These are phyloP conservation scores for Pseudotriccus pelzelni DNA, from an alignment of 2,797 vertebrate genomes.

Conservation along the genomic window DNA sequence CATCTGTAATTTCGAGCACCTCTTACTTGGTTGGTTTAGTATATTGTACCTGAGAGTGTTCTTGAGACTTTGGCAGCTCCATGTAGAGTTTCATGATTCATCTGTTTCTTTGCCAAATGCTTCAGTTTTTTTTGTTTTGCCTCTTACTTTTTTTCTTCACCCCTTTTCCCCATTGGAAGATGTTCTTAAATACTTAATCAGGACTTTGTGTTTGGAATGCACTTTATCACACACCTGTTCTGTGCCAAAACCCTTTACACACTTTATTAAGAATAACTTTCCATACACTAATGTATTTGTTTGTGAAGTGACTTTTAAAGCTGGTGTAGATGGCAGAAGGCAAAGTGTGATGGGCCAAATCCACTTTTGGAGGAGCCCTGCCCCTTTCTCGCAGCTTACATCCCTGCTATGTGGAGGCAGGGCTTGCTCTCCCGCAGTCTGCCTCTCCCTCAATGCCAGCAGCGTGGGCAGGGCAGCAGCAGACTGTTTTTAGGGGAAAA, in stretches of 20 bases:
- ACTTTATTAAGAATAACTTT: conserved; percentile 62
- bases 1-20: conserved; percentile 57
- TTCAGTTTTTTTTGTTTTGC: conserved; percentile 15
- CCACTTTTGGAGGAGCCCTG: background rate
- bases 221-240: conserved; percentile 72
- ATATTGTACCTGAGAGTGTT: conserved; percentile 70
- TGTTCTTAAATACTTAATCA: conserved; percentile 71
- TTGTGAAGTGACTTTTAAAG: conserved; percentile 61
- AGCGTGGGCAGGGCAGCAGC: fast-evolving
- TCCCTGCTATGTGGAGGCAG: background rate
- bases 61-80: conserved; percentile 61
- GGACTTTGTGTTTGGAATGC: conserved; percentile 65
- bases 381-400: background rate
- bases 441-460: background rate
- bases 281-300: conserved; percentile 52
- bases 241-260: conserved; percentile 67
- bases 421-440: background rate
- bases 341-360: background rate
- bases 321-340: background rate
- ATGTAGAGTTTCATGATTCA: conserved; percentile 61
- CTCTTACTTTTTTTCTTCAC: background rate
- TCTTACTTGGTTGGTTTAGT: conserved; percentile 69
- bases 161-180: conserved; percentile 52
- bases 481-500: background rate
- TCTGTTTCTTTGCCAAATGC: conserved; percentile 54